A percentile compares a stretch with the other conserved stretches of the same genome.
phyloP scores from a whole-genome alignment of 1,140 invertebrate species.

The Bombus terrestris region DNA sequence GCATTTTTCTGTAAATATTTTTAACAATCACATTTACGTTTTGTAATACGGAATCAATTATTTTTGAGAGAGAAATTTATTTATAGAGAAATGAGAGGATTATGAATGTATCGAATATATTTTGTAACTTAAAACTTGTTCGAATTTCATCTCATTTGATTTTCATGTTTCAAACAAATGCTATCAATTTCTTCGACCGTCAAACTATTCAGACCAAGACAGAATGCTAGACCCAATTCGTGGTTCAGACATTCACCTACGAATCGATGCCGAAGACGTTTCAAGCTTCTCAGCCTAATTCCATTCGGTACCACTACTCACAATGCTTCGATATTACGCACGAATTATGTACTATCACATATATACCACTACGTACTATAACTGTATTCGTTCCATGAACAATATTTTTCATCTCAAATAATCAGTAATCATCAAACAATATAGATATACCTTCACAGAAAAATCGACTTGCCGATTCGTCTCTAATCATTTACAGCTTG shows the following conservation, averaged over 20 bases:
- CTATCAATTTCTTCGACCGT: neutral
- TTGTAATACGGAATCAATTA: neutral
- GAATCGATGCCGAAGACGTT: constrained; percentile 28
- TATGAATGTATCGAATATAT: neutral
- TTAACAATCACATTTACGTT: neutral
- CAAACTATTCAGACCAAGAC: neutral
- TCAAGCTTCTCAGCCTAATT: constrained; percentile 31
- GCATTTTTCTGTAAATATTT: constrained; percentile 79
- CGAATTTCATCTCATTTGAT: neutral
- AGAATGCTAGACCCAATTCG: constrained; percentile 37
- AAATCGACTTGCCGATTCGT: no score
- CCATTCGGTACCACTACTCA: neutral
- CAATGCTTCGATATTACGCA: neutral
- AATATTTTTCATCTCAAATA: neutral
- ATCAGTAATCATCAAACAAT: neutral
- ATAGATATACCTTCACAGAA: no score
- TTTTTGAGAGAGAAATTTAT: no score
- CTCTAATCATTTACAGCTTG: neutral
- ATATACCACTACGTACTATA: no score
- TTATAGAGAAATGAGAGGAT: neutral
- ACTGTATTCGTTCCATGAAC: neutral
- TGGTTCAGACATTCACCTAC: constrained; percentile 13
- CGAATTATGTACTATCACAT: neutral
- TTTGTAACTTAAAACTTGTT: neutral
- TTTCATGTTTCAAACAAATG: neutral